Evolutionary conservation across 35 echinoderm and acorn worm genomes (phyloP).

Genomic region (Ophiothrix spiculata): DNA sequence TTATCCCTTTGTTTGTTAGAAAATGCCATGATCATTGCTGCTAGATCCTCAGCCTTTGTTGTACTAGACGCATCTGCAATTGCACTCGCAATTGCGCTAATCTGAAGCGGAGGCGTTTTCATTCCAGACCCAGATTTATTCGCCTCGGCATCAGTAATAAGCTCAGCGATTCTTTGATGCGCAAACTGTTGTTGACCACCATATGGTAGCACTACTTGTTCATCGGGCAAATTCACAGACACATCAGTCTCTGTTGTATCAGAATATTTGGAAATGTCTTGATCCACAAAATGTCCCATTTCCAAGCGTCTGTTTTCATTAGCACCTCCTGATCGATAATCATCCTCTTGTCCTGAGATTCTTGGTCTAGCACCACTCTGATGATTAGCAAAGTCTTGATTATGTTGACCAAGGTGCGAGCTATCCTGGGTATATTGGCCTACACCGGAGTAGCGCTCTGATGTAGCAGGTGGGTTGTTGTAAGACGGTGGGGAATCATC

Average conservation of each 20-base stretch:
- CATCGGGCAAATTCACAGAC: background rate
- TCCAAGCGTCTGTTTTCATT: background rate
- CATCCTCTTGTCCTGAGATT: background rate
- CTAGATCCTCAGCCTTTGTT: slow-evolving; percentile 49
- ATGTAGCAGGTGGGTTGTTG: background rate
- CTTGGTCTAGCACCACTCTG: background rate
- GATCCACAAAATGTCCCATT: background rate
- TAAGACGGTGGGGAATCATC: background rate
- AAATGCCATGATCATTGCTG: slow-evolving; percentile 47
- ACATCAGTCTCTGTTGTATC: background rate
- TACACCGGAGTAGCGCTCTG: background rate
- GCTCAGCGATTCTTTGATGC: background rate
- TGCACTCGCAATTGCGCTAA: slow-evolving; percentile 52
- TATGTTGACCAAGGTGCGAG: background rate
- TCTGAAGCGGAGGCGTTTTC: slow-evolving; percentile 45
- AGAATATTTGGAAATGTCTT: background rate
- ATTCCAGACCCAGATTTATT: slow-evolving; percentile 4
- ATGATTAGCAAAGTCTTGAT: background rate
- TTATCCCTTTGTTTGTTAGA: slow-evolving; percentile 39
- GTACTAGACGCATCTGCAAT: slow-evolving; percentile 53
- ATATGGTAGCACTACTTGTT: background rate
- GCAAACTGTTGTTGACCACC: background rate
- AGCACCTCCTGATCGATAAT: background rate
- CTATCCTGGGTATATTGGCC: background rate
- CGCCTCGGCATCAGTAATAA: background rate